These are phyloP conservation scores for Astreopora myriophthalma DNA, from an alignment of 64 coral and sea anemone genomes.

Conservation along the genomic window DNA sequence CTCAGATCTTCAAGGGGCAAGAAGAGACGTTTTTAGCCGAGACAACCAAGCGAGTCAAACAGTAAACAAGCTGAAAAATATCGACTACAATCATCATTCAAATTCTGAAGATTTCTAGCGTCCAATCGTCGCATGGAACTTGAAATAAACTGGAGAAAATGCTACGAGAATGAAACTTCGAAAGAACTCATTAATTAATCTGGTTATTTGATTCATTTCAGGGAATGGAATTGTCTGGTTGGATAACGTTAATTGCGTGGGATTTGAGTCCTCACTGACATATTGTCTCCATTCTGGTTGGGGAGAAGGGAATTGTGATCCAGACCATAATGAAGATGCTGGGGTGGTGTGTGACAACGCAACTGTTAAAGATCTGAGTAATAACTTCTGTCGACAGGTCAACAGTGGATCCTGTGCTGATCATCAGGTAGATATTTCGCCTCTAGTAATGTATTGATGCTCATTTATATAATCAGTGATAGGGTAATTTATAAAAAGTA, in stretches of 20 bases:
- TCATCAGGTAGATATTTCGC: neutral
- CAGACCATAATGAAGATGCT: slow-evolving; percentile 66
- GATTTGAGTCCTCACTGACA: slow-evolving; percentile 77
- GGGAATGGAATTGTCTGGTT: slow-evolving; percentile 81
- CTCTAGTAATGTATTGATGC: neutral
- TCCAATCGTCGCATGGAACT: no score
- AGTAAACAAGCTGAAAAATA: no score
- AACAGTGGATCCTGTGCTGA: slow-evolving; percentile 11
- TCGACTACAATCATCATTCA: no score
- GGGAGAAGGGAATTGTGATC: slow-evolving; percentile 77
- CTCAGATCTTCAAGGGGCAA: no score
- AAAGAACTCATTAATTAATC: neutral
- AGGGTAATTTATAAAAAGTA: neutral
- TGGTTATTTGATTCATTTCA: neutral
- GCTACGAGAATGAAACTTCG: no score
- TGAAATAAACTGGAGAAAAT: no score
- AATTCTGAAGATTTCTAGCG: no score
- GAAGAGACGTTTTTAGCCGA: no score
- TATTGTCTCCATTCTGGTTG: slow-evolving; percentile 77
- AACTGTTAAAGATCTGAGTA: slow-evolving; percentile 78
- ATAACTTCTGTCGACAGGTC: slow-evolving; percentile 85
- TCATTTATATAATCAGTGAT: neutral
- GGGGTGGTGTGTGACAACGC: slow-evolving; percentile 85
- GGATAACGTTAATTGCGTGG: slow-evolving; percentile 80
- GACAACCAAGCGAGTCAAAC: no score